Conservation (phyloP, 2,888 invertebrate genomes). For the Smittia sp. region DNA sequence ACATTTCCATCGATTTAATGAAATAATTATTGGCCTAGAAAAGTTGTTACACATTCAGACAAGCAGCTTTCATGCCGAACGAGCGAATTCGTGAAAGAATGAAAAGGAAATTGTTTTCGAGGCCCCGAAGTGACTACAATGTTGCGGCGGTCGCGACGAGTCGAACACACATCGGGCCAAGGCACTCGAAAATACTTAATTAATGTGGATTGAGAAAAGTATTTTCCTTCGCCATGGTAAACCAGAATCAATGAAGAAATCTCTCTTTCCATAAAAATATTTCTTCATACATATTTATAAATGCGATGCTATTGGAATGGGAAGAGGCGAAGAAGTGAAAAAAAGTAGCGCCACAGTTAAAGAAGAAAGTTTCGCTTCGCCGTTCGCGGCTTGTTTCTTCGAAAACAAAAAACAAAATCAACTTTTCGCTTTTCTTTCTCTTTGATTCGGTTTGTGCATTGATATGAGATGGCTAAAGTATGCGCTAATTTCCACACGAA, state of each 20-base stretch:
- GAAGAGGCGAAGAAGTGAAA: background rate
- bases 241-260: constrained; percentile 34
- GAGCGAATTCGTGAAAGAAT: background rate
- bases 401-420: constrained; percentile 6
- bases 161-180: constrained; percentile 26
- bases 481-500: constrained; percentile 8
- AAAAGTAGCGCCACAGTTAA: constrained; percentile 39
- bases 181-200: constrained; percentile 29
- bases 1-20: background rate
- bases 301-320: constrained; percentile 21
- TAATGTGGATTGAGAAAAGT: constrained; percentile 17
- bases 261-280: constrained; percentile 23
- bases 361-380: constrained; percentile 37
- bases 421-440: constrained; percentile 12
- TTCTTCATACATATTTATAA: constrained; percentile 33
- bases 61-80: background rate
- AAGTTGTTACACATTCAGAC: constrained; percentile 20
- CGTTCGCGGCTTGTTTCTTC: background rate
- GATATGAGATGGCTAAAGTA: background rate
- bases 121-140: background rate
- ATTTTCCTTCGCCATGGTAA: background rate
- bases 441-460: background rate
- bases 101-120: background rate
- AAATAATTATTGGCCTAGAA: constrained; percentile 39
- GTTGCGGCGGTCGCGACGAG: too few relatives aligned